Percentiles rank a stretch among this genome's conserved stretches.
These are phyloP conservation scores for Paralinhomoeus sp. DNA, from an alignment of 2,888 invertebrate genomes.

Conservation along the genomic window DNA sequence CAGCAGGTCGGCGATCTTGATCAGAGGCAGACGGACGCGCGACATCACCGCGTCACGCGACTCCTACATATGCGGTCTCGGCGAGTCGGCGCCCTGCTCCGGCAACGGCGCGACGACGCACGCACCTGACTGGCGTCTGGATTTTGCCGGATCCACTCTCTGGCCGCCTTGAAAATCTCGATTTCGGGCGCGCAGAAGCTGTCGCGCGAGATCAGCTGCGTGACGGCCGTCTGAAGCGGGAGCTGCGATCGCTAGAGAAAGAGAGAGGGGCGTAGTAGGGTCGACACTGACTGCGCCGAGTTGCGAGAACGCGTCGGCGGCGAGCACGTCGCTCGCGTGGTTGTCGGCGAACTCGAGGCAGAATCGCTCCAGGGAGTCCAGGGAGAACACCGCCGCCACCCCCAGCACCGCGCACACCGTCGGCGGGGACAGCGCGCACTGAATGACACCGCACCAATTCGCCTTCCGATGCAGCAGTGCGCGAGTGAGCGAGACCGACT, in stretches of 20 bases:
- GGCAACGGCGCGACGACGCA: constrained; percentile 86
- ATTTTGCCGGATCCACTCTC: constrained; percentile 62
- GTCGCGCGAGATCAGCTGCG: constrained; percentile 61
- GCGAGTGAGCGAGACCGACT: no score
- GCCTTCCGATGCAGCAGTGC: no score
- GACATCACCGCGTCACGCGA: constrained; percentile 10
- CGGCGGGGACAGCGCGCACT: constrained; percentile 53
- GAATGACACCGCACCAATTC: no score
- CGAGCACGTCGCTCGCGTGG: constrained; percentile 59
- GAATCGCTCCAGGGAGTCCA: constrained; percentile 41
- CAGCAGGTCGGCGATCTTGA: constrained; percentile 62
- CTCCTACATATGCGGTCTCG: constrained; percentile 55
- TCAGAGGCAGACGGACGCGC: constrained; percentile 53
- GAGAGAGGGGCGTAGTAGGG: background rate
- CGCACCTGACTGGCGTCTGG: constrained; percentile 24
- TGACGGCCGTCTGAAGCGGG: constrained; percentile 42
- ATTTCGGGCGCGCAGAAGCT: constrained; percentile 90
- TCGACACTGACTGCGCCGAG: constrained; percentile 45
- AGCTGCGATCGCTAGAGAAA: background rate
- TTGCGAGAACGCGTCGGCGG: constrained; percentile 56
- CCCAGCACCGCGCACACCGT: constrained; percentile 89
- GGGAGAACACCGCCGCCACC: constrained; percentile 50
- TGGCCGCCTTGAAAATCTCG: constrained; percentile 71
- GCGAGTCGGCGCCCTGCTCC: constrained; percentile 61
- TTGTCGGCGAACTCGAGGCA: constrained; percentile 74